Percentiles rank a stretch among this genome's conserved stretches.
These are phyloP conservation scores for Enteromius unitaeniatus DNA, from an alignment of 2,797 vertebrate species.

Conservation along the genomic window DNA sequence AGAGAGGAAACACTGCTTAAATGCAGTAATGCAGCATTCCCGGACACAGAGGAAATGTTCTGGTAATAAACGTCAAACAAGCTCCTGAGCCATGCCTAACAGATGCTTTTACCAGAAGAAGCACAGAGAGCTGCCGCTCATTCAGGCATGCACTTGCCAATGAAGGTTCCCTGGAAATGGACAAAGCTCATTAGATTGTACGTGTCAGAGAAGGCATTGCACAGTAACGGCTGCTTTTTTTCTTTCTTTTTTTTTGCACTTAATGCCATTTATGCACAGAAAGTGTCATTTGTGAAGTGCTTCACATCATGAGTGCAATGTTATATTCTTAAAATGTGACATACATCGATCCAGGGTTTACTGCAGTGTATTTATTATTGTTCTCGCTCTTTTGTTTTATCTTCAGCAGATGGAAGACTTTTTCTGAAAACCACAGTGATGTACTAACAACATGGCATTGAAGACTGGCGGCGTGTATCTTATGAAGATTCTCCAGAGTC, in stretches of 20 bases:
- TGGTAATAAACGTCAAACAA: slow-evolving; percentile 81
- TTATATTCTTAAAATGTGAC: slow-evolving; percentile 68
- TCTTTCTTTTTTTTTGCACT: slow-evolving; percentile 71
- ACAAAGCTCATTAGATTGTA: slow-evolving; percentile 83
- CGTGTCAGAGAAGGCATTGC: slow-evolving; percentile 77
- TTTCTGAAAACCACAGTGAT: slow-evolving; percentile 99
- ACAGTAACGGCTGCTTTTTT: slow-evolving; percentile 70
- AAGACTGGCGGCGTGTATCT: slow-evolving; percentile 76
- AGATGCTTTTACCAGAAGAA: slow-evolving; percentile 84
- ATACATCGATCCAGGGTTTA: slow-evolving; percentile 34
- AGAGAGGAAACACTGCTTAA: slow-evolving; percentile 75
- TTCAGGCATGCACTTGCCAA: slow-evolving; percentile 73
- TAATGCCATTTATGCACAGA: slow-evolving; percentile 73
- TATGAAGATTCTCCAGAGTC: slow-evolving; percentile 82
- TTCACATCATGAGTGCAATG: slow-evolving; percentile 67
- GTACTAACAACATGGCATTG: slow-evolving; percentile 86
- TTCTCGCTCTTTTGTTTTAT: slow-evolving; percentile 61
- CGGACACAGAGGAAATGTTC: slow-evolving; percentile 75
- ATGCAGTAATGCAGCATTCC: slow-evolving; percentile 73
- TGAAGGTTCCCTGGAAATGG: slow-evolving; percentile 79
- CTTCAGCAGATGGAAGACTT: slow-evolving; percentile 95
- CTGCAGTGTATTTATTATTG: slow-evolving; percentile 9
- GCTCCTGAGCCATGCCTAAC: slow-evolving; percentile 78
- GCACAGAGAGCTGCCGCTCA: slow-evolving; percentile 72
- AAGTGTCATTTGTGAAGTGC: slow-evolving; percentile 74